Percentiles rank a stretch among this genome's conserved stretches.
Conservation (phyloP, 1,140 invertebrate species). For the Pseudomyrmex sp. region DNA sequence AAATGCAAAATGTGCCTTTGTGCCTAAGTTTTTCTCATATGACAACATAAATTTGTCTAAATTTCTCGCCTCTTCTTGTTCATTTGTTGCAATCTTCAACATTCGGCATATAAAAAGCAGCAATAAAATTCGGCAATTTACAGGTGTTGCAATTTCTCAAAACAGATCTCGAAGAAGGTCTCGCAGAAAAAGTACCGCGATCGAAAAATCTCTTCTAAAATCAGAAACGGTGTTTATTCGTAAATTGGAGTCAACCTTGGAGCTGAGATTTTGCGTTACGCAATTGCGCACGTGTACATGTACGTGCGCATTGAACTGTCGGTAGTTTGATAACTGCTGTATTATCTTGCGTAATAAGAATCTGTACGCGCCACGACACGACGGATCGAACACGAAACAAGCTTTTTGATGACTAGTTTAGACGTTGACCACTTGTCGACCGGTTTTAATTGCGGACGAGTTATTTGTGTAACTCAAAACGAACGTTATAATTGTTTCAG, state of each 20-base stretch:
- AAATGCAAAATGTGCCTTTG: too few relatives aligned
- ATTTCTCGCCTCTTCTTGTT: neutral
- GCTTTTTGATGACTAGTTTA: neutral
- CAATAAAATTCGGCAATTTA: neutral
- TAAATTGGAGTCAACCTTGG: slow-evolving; percentile 64
- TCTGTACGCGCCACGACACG: neutral
- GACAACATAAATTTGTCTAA: neutral
- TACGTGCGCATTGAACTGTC: slow-evolving; percentile 2
- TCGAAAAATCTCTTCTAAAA: slow-evolving; percentile 32
- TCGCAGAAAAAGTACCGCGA: neutral
- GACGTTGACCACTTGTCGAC: neutral
- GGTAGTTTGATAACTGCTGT: slow-evolving; percentile 47
- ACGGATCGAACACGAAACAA: neutral
- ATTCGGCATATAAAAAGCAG: neutral
- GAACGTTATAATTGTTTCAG: neutral
- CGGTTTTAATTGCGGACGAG: slow-evolving; percentile 8
- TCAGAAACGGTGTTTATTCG: slow-evolving; percentile 23
- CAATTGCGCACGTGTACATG: slow-evolving; percentile 30
- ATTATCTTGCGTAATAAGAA: slow-evolving; percentile 48
- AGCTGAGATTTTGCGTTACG: slow-evolving; percentile 42
- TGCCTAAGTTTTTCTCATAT: too few relatives aligned
- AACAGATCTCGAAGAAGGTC: neutral
- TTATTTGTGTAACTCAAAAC: neutral
- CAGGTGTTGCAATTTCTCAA: neutral
- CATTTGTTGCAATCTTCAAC: neutral